phyloP scores from a whole-genome alignment of 2,888 invertebrate genomes.

The Mesorhabditis sp. region DNA sequence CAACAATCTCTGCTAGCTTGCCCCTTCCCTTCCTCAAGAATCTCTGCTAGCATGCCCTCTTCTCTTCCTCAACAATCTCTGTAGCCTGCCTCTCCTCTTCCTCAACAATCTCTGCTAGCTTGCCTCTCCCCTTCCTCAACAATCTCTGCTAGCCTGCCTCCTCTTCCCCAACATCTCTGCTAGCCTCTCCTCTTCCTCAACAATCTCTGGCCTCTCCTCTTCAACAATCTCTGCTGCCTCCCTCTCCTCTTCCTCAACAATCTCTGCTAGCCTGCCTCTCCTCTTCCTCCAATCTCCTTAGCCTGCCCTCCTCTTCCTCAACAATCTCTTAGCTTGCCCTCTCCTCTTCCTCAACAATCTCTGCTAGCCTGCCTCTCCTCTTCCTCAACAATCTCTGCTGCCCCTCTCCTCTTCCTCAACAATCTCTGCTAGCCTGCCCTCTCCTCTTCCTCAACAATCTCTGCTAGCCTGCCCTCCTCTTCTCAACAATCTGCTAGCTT shows the following conservation, averaged over 20 bases:
- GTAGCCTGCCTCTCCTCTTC: not conserved
- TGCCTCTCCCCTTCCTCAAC: not conserved
- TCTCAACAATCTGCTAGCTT: not conserved
- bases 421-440: not conserved
- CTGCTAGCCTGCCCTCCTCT: not conserved
- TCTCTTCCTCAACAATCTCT: not conserved
- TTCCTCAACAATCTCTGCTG: not conserved
- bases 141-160: not conserved
- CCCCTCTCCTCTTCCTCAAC: not conserved
- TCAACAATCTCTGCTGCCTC: not conserved
- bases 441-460: not conserved
- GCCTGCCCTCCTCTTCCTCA: not conserved
- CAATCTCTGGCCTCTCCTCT: not conserved
- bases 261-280: not conserved
- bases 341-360: not conserved
- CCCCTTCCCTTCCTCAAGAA: not conserved
- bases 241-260: not conserved
- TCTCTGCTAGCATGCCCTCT: not conserved
- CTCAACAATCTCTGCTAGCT: not conserved
- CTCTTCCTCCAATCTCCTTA: not conserved
- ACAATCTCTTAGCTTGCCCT: not conserved
- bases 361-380: not conserved
- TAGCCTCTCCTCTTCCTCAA: not conserved
- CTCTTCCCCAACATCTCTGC: not conserved
- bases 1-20: no score